Conservation (phyloP, 2,113 vertebrate genomes). For the Hippocampus comes region DNA sequence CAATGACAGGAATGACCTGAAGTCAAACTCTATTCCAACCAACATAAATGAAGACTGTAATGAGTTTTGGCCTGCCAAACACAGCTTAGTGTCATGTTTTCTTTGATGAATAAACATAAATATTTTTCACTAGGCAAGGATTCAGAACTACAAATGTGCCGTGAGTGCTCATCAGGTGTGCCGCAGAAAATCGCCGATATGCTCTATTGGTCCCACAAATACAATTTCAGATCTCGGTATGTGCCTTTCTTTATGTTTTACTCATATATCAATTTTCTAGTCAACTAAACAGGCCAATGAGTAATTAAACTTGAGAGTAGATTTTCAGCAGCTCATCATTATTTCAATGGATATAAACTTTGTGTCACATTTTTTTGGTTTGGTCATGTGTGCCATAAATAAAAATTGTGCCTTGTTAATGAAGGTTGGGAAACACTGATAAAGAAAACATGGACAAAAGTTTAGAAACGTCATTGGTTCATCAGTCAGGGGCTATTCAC, state of each 20-base stretch:
- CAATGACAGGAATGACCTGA: slow-evolving; percentile 88
- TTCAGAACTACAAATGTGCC: background rate
- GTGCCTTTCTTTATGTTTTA: background rate
- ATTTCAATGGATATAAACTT: background rate
- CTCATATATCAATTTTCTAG: background rate
- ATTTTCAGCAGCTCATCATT: background rate
- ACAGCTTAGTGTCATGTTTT: background rate
- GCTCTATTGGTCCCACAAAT: background rate
- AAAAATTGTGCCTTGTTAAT: background rate
- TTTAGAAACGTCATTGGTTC: background rate
- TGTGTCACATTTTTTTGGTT: too few species aligned
- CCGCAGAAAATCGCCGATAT: too few species aligned
- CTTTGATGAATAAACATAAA: background rate
- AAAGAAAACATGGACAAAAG: background rate
- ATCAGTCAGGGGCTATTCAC: background rate
- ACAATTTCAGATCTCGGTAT: background rate
- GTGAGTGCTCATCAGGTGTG: too few species aligned
- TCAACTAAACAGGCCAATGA: background rate
- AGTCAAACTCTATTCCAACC: slow-evolving; percentile 80
- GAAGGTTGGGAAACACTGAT: background rate
- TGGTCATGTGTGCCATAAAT: background rate
- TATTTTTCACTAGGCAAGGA: too few species aligned
- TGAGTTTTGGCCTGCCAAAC: background rate
- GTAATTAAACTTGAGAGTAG: background rate
- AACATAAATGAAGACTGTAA: background rate